A percentile compares a stretch with the other conserved stretches of the same genome.
Conservation (phyloP, 92 coral and sea anemone genomes). For the Heliopora coerulea region DNA sequence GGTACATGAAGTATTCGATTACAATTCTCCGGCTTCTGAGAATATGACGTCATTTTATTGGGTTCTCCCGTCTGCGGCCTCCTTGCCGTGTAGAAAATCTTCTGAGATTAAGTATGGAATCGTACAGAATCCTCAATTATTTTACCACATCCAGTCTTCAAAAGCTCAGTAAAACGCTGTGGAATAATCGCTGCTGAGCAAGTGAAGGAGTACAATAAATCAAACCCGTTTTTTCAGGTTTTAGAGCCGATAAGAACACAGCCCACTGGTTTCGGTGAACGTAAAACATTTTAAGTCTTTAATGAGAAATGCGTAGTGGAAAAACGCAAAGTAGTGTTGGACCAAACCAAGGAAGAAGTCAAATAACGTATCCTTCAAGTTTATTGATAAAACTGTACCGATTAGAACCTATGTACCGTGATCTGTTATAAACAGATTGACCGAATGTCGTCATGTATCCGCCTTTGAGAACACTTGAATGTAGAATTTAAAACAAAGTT, state of each 20-base stretch:
- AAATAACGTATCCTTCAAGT: slow-evolving; percentile 28
- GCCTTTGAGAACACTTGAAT: background rate
- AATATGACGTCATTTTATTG: slow-evolving; percentile 43
- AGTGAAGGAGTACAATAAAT: background rate
- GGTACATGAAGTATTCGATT: no score
- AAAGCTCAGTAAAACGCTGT: slow-evolving; percentile 10
- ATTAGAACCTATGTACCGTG: background rate
- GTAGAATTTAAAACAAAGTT: no score
- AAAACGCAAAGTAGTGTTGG: background rate
- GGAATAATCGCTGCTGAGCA: slow-evolving; percentile 13
- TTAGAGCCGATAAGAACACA: background rate
- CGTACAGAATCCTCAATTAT: slow-evolving; percentile 17
- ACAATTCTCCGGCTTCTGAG: slow-evolving; percentile 32
- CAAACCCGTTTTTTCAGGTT: background rate
- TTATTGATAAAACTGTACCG: slow-evolving; percentile 1
- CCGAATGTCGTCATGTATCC: background rate
- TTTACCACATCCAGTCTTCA: slow-evolving; percentile 12
- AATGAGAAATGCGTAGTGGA: slow-evolving; percentile 3
- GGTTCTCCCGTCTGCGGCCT: slow-evolving; percentile 16
- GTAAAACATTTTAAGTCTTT: background rate
- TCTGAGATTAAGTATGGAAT: slow-evolving; percentile 21
- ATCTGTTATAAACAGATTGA: background rate
- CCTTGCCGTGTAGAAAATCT: background rate
- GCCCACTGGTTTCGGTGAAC: slow-evolving; percentile 2
- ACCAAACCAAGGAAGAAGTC: slow-evolving; percentile 18